Evolutionary conservation across 53 echinoderm and acorn worm genomes (phyloP).

Genomic region (Stichopus horrens): DNA sequence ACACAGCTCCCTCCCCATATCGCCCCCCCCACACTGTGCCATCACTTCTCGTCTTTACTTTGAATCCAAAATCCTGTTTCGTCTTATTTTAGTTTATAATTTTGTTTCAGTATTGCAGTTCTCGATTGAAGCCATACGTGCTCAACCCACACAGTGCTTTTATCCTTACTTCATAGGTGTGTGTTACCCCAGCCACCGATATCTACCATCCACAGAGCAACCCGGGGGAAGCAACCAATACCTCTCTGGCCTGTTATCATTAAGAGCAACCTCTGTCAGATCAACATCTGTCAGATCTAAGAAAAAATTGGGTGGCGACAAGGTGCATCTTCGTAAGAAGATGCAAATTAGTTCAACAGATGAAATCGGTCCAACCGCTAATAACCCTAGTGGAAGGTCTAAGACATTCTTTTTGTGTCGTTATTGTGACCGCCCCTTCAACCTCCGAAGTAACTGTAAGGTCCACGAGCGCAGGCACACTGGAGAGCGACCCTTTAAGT

Average conservation of each 20-base stretch:
- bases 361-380: neutral
- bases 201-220: neutral
- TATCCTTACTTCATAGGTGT: constrained; percentile 6
- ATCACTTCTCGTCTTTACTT: no score
- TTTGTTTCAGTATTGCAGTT: no score
- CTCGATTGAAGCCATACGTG: no score
- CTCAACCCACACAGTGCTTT: neutral
- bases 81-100: no score
- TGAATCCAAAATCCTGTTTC: no score
- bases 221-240: neutral
- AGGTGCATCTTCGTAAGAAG: neutral
- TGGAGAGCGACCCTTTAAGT: constrained; percentile 54
- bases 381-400: neutral
- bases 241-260: neutral
- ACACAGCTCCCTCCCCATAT: no score
- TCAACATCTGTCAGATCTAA: neutral
- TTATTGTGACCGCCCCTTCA: constrained; percentile 8
- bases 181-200: neutral
- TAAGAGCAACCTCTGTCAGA: neutral
- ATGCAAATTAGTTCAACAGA: neutral
- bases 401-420: constrained; percentile 1
- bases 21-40: no score
- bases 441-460: neutral
- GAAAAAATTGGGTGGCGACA: neutral
- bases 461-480: constrained; percentile 54